phyloP scores from a whole-genome alignment of 2,113 vertebrate species.

The Neopipo cinnamomea region DNA sequence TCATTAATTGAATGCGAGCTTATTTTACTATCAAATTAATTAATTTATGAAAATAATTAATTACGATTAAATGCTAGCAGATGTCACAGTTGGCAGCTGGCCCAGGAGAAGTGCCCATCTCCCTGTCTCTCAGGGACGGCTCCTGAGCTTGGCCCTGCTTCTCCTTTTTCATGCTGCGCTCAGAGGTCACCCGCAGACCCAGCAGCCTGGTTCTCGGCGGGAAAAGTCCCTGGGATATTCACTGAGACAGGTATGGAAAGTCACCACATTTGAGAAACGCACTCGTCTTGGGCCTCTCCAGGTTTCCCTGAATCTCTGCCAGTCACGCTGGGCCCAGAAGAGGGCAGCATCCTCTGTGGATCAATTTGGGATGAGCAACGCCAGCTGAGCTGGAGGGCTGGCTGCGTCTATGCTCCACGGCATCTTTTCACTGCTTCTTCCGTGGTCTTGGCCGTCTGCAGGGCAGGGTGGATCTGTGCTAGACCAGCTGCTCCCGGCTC shows the following conservation, averaged over 20 bases:
- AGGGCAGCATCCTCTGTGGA: conserved; percentile 41
- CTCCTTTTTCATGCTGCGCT: neutral
- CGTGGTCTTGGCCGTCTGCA: neutral
- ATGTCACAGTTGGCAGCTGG: neutral
- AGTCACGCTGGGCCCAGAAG: neutral
- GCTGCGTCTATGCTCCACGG: accelerated
- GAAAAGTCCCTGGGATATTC: neutral
- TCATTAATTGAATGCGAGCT: neutral
- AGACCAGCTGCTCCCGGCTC: neutral
- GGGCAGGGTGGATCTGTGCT: neutral
- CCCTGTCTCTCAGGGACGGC: neutral
- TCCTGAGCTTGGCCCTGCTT: neutral
- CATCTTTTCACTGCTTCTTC: neutral
- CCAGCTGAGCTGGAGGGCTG: neutral
- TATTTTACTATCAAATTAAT: neutral
- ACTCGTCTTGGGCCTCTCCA: no score
- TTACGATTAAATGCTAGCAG: neutral
- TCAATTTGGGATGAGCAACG: neutral
- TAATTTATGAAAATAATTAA: neutral
- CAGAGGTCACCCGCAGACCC: accelerated
- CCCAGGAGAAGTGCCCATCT: neutral
- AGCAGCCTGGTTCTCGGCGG: neutral
- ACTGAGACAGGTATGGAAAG: neutral
- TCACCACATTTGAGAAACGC: neutral
- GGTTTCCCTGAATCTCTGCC: neutral